phyloP scores from a whole-genome alignment of 1,140 invertebrate species.

The Zeugodacus cucurbitae region DNA sequence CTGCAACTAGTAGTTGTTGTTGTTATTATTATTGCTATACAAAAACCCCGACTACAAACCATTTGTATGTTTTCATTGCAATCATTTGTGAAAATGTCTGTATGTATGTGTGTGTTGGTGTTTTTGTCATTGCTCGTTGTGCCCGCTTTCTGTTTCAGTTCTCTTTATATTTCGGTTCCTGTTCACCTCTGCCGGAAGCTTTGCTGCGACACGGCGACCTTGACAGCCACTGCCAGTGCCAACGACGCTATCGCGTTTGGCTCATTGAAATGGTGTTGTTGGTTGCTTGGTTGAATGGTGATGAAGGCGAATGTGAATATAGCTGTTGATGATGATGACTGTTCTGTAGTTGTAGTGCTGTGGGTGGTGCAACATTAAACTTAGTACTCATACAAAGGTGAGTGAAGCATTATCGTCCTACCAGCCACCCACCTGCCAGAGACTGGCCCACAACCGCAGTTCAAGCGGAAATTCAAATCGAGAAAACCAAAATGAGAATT shows the following conservation, averaged over 20 bases:
- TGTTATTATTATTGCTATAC: neutral
- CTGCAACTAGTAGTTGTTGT: neutral
- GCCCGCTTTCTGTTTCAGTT: neutral
- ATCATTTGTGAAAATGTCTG: neutral
- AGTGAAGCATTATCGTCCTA: neutral
- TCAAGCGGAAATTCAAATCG: slow-evolving; percentile 36
- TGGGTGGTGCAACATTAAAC: neutral
- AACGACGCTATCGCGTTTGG: slow-evolving; percentile 9
- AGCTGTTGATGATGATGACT: neutral
- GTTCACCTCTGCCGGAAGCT: slow-evolving; percentile 29
- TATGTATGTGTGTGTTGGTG: neutral
- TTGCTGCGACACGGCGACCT: slow-evolving; percentile 20
- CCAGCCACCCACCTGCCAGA: neutral
- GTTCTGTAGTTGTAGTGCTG: neutral
- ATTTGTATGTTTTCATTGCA: slow-evolving; percentile 17
- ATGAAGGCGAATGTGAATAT: too few relatives aligned
- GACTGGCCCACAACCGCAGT: neutral
- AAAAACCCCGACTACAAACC: neutral
- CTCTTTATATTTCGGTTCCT: slow-evolving; percentile 21
- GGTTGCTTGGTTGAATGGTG: neutral
- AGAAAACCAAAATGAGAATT: slow-evolving; percentile 36
- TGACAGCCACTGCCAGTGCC: slow-evolving; percentile 21
- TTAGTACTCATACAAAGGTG: neutral
- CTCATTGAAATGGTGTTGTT: neutral
- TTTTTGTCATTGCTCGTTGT: neutral